Evolutionary conservation across 2,888 invertebrate genomes (phyloP).

Genomic region (Cremastinae sp.): DNA sequence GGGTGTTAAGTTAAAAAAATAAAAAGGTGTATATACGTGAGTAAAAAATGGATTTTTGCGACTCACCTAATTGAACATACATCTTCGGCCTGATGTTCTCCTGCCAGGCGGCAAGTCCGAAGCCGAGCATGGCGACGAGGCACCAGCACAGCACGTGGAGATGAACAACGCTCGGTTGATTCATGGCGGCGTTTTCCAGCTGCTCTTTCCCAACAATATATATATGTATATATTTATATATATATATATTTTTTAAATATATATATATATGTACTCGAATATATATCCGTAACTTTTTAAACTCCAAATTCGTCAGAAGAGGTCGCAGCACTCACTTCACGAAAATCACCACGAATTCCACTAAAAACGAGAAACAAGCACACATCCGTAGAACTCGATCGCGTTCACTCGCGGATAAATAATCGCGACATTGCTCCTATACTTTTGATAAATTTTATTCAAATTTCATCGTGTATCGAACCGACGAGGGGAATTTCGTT

Average conservation of each 20-base stretch:
- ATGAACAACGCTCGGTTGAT: constrained; percentile 61
- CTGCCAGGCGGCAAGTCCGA: constrained; percentile 88
- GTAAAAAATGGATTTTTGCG: background rate
- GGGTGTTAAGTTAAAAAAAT: too few species aligned
- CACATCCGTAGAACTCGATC: constrained; percentile 9
- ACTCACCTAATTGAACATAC: constrained; percentile 95
- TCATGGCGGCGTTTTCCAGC: constrained; percentile 52
- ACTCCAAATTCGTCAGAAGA: constrained; percentile 2
- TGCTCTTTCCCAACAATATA: constrained; percentile 26
- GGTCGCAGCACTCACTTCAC: background rate
- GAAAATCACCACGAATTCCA: too few species aligned
- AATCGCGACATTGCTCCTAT: background rate
- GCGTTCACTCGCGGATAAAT: constrained; percentile 12
- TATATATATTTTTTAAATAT: constrained; percentile 19
- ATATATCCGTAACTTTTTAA: constrained; percentile 15
- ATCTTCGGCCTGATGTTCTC: constrained; percentile 95
- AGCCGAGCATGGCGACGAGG: constrained; percentile 79
- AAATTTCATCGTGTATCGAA: too few species aligned
- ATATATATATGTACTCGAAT: constrained; percentile 22
- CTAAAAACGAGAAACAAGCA: background rate
- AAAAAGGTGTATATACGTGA: background rate
- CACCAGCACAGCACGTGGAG: constrained; percentile 81
- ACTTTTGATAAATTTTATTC: too few species aligned
- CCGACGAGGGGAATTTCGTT: too few species aligned
- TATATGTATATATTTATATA: constrained; percentile 4